Evolutionary conservation across 2,113 vertebrate genomes (phyloP).

Genomic region (Mobula birostris): DNA sequence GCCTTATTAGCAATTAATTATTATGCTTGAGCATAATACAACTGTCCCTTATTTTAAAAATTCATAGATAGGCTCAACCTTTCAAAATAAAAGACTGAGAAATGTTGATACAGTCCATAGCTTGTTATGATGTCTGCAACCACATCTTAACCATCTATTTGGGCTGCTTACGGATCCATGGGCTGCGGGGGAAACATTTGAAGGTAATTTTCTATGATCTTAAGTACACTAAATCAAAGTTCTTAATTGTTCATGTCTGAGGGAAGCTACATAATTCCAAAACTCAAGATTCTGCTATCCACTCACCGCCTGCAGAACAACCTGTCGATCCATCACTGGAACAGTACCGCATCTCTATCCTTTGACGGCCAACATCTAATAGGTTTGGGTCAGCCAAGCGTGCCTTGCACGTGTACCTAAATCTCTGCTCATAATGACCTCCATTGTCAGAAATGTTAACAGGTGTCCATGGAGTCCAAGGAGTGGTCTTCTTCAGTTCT

Average conservation of each 20-base stretch:
- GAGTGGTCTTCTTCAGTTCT: slow-evolving; percentile 92
- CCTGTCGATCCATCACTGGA: slow-evolving; percentile 87
- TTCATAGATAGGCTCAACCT: not conserved
- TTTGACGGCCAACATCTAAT: slow-evolving; percentile 85
- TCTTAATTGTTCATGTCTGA: not conserved
- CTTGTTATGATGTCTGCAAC: not conserved
- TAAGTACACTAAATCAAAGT: not conserved
- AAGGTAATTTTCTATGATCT: not conserved
- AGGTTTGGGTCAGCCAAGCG: slow-evolving; percentile 75
- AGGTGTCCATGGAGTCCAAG: slow-evolving; percentile 91
- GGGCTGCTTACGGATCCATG: not conserved
- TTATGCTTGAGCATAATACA: not conserved
- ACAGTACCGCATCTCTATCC: slow-evolving; percentile 96
- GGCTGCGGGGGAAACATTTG: not conserved
- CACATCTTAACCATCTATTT: not conserved
- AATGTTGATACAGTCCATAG: not conserved
- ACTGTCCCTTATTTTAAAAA: not conserved
- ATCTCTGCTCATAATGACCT: slow-evolving; percentile 89
- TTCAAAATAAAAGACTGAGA: not conserved
- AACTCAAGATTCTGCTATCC: not conserved
- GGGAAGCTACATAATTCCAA: not conserved
- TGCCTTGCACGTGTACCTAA: slow-evolving; percentile 92
- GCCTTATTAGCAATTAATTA: not conserved
- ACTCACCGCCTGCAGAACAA: slow-evolving; percentile 87
- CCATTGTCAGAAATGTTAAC: slow-evolving; percentile 96